Evolutionary conservation across 2,797 vertebrate species (phyloP).

Genomic region (Neosalanx taihuensis): DNA sequence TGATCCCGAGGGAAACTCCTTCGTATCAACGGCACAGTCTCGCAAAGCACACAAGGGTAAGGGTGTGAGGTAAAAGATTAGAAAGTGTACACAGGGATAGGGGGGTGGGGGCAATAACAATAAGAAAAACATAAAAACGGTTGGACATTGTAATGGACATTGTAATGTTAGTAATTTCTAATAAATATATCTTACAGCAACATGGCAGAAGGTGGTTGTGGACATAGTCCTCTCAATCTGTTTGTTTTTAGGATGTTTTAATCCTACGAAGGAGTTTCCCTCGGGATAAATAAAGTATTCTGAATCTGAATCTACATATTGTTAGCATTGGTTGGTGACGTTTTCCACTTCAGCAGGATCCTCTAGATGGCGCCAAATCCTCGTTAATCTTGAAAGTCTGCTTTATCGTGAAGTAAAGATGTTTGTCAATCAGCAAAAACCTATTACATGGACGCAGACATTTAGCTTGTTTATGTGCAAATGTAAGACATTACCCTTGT

Average conservation of each 20-base stretch:
- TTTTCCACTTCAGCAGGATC: neutral
- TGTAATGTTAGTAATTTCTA: neutral
- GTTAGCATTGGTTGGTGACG: neutral
- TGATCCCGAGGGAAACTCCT: no score
- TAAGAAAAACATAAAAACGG: no score
- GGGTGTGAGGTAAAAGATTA: no score
- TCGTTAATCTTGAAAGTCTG: neutral
- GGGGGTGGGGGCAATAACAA: no score
- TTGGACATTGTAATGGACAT: no score
- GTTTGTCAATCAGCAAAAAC: neutral
- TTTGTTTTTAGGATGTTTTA: neutral
- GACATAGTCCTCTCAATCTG: no score
- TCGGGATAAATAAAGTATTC: no score
- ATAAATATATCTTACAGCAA: neutral
- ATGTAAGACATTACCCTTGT: conserved; percentile 17
- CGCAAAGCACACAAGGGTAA: no score
- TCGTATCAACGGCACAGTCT: no score
- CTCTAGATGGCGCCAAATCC: neutral
- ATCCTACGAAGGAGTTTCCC: no score
- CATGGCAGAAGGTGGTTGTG: neutral
- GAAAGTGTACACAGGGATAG: no score
- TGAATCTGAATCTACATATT: neutral
- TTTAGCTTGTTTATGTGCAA: neutral
- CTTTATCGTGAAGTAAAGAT: neutral
- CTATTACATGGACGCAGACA: neutral